Evolutionary conservation across 35 echinoderm and acorn worm genomes (phyloP), one percentile per base, ranked within the genome.

Genomic region (Apostichopus californicus): DNA sequence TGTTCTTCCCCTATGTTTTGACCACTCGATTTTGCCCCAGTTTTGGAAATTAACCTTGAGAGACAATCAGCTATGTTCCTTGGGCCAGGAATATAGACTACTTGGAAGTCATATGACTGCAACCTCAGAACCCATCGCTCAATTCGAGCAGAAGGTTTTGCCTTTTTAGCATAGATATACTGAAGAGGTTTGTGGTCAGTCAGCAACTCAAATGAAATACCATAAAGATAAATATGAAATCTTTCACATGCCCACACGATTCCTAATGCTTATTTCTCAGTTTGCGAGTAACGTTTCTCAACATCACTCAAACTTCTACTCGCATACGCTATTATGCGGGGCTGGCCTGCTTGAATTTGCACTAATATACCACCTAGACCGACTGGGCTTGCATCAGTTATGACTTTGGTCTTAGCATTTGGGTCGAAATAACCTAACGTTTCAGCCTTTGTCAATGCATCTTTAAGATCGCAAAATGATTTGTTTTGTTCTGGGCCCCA

Each of bases 281-380:
- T 25, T 25, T 25, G 24, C 24, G 24, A 25, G 24, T 25, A 25
- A 25, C 24, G 24, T 25, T 25, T 25, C 24, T 25, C 24, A 25
- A 25, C 24, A 25, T 25, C 24, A 25, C 24, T 25, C 24, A 25
- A 25, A 25, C 24, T 25, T 25, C 24, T 25, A 25, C 24, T 25
- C 24, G 24, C 24, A 25, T 25, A 25, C 24, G 95, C 95, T 61
- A 94, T 73, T n/a, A 90, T 77, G 21, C 28, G 52, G 26, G 5
- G 21, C 46, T 80, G 5, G 53, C 68, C 54, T 7, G 4, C 18
- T 20, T 91, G 73, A 28, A n/a, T 77, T 71, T 75, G 88, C 5
- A 77, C 55, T 25, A 90, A 90, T 53, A 95, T 81, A 6, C 84
- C 94, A 17, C 94, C 94, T 59, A 95, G 56, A 5, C 94, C 94